phyloP scores from a whole-genome alignment of 2,797 vertebrate species.

The Sebastes cheni region DNA sequence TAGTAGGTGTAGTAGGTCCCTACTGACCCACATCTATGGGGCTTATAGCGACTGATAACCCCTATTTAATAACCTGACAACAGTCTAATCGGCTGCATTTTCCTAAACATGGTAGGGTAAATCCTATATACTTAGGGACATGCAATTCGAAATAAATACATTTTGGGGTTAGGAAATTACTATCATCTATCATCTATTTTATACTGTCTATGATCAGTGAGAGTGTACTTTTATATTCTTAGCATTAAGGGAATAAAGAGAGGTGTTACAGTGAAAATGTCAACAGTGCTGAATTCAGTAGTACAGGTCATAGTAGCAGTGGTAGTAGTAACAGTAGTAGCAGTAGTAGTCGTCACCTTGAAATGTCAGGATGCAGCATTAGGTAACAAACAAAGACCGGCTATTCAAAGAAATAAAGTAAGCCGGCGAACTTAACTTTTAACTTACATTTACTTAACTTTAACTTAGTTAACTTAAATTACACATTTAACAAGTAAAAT shows the following conservation, averaged over 20 bases:
- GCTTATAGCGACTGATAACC: too few relatives aligned
- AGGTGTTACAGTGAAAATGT: neutral
- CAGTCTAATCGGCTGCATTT: too few relatives aligned
- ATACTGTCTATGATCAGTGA: neutral
- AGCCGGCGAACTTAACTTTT: neutral
- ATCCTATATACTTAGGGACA: neutral
- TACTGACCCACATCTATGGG: too few relatives aligned
- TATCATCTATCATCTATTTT: neutral
- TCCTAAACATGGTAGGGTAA: too few relatives aligned
- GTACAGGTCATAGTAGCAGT: neutral
- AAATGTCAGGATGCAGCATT: constrained; percentile 5
- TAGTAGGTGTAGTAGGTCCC: too few relatives aligned
- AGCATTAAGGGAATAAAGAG: neutral
- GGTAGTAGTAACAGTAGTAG: neutral
- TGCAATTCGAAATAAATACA: neutral
- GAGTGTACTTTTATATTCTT: neutral
- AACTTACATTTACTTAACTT: neutral
- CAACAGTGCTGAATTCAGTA: neutral
- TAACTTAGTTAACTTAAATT: neutral
- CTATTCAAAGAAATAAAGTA: neutral
- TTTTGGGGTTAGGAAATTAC: neutral
- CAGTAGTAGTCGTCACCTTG: neutral
- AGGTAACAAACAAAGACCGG: constrained; percentile 6
- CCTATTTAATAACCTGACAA: too few relatives aligned
- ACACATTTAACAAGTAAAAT: too few relatives aligned